Conservation (phyloP, 1,140 invertebrate species). For the Drosophila sp. region DNA sequence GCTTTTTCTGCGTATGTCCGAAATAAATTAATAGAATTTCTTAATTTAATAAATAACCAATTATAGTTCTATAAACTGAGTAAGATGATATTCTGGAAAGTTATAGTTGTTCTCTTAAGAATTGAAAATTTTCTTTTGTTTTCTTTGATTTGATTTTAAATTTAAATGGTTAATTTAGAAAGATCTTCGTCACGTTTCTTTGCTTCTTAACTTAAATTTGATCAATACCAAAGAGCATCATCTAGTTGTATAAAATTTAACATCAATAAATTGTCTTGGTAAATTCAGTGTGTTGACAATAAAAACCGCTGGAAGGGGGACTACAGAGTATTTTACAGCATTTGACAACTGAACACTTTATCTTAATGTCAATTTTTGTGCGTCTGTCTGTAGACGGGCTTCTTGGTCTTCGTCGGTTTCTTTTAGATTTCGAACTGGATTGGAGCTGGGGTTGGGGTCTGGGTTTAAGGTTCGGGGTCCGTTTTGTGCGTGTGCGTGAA, state of each 20-base stretch:
- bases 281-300: constrained; percentile 45
- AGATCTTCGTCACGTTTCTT: not conserved
- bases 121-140: too few species aligned
- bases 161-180: too few species aligned
- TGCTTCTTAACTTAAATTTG: not conserved
- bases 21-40: too few species aligned
- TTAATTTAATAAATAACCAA: too few species aligned
- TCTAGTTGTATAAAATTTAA: constrained; percentile 30
- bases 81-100: too few species aligned
- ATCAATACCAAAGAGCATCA: constrained; percentile 16
- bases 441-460: not conserved
- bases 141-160: too few species aligned
- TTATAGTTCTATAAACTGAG: too few species aligned
- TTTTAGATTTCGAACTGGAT: not conserved
- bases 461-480: constrained; percentile 3
- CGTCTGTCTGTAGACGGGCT: constrained; percentile 30
- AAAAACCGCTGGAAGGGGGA: constrained; percentile 21
- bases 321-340: constrained; percentile 44
- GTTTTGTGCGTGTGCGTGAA: constrained; percentile 64
- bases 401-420: constrained; percentile 20
- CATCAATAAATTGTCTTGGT: constrained; percentile 23
- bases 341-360: constrained; percentile 69
- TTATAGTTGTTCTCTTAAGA: too few species aligned
- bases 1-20: too few species aligned
- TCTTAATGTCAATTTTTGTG: constrained; percentile 71